Base-by-base conservation (phyloP, 2,797 vertebrate species). In the Urocyon cinereoargenteus region DNA sequence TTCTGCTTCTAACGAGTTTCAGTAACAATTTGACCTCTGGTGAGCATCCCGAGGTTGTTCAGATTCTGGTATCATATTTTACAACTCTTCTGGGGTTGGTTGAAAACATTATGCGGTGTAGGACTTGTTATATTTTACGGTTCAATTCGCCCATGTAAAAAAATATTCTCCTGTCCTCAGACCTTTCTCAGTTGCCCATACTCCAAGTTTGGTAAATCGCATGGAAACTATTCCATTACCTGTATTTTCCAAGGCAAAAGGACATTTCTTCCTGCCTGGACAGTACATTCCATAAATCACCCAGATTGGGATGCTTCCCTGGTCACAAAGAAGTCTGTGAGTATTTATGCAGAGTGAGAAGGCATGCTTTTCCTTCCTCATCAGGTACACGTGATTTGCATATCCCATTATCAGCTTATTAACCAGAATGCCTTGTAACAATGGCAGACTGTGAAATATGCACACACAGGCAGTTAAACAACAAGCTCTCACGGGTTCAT, bases 361-460 rank as follows among this genome's bases (percentile, higher is more conserved):
- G 86, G 18, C 21, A 83, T 59, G 87, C n/a, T 95, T 98, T 96
- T 83, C 96, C 36, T 82, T 92, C 73, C 36, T 93, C 92, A 95
- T 73, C 59, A 83, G 93, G 77, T 91, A 97, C 73, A 51, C 95
- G 98, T 84, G 83, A 98, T 98, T 98, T 98, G 98, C 98, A 96
- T 97, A 98, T 98, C 98, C 98, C 97, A 98, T 99, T 98, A 98
- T 98, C 97, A 97, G 96, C 97, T 97, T 98, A 98, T 98, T 99
- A 99, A 98, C 88, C 62, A 94, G 85, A 96, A 68, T 16, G 22
- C 90, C 97, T 90, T 87, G 51, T 90, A 97, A 98, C 98, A 98
- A 97, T 96, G 97, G 96, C 97, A 86, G 96, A 83, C 59, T 98
- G 98, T 97, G 97, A 98, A 98, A 98, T 85, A 97, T 62, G 31